Evolutionary conservation across 2,113 vertebrate genomes (phyloP).

Genomic region (Cephalopterus ornatus): DNA sequence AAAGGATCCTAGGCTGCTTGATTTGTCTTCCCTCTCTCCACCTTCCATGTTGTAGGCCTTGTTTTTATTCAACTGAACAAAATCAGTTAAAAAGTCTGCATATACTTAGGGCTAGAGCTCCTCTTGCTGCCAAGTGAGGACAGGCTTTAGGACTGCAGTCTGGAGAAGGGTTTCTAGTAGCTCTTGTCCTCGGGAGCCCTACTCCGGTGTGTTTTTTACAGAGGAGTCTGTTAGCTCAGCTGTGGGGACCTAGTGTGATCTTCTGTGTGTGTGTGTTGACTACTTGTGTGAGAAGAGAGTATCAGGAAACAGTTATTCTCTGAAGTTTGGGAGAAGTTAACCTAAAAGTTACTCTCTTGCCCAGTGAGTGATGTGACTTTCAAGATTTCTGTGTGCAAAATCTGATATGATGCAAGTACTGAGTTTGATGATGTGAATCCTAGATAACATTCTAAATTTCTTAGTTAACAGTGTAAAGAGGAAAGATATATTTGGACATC

Average conservation of each 20-base stretch:
- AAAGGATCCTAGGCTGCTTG: background rate
- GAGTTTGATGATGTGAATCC: background rate
- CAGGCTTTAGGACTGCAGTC: background rate
- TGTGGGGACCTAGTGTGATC: background rate
- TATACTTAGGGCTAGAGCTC: background rate
- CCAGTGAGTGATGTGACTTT: background rate
- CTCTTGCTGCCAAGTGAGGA: accelerated
- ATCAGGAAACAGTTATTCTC: background rate
- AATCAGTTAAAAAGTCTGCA: background rate
- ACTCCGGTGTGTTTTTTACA: background rate
- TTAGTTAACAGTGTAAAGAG: background rate
- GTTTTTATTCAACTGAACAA: background rate
- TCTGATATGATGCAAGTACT: too few relatives aligned
- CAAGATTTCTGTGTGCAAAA: background rate
- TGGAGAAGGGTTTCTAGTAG: background rate
- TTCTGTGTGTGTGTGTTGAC: background rate
- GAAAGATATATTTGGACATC: background rate
- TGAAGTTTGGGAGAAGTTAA: background rate
- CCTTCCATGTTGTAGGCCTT: background rate
- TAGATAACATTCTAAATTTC: background rate
- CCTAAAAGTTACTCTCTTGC: background rate
- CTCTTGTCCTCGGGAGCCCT: background rate
- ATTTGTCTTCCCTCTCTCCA: background rate
- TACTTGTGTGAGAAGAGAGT: background rate
- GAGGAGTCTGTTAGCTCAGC: background rate